Base-by-base conservation (phyloP, 1,140 invertebrate genomes). In the Drosophila burlai region DNA sequence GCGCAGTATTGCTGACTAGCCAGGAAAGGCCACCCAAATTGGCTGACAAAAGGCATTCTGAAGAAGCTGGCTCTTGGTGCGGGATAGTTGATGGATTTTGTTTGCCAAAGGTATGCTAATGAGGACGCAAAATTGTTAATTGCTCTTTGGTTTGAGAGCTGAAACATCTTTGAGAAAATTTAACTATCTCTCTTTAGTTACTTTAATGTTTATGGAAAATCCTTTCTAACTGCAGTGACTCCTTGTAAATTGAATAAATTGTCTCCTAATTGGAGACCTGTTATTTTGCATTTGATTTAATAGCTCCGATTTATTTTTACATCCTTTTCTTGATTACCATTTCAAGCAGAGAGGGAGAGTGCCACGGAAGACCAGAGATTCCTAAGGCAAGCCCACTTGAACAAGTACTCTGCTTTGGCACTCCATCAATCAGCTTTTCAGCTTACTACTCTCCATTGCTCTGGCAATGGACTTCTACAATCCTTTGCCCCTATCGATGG, bases 391-490 rank as follows among this genome's bases (percentile, higher is more conserved):
- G 31, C 21, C 26, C 31, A 15, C 5, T 60, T 52, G 54, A 40
- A 36, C 42, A 76, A 50, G 72, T 21, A 40, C 36, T 60, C 47
- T 58, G 36, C 42, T 60, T 76, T 76, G 54, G n/a, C 40, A 52
- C 63, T 60, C 36, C 21, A 26, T 76, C 73, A 76, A 77, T 77
- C 74, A 66, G 73, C 54, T 76, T 76, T 76, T 38, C 62, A 65
- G 62, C 38, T 76, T 76, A 67, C 69, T 24, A 47, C 34, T 66
- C 31, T 40, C 54, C 21, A 16, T 38, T 40, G 40, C 45, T 16
- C 40, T 36, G 24, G 4, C 29, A 55, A 55, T 64, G 18, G 15
- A 24, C 16, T 50, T n/a, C 58, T 34, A 16, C 38, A 43, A 45
- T 26, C 45, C 15, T 24, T 11, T 38, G 45, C n/a, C 55, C 36